Evolutionary conservation across 2,113 vertebrate species (phyloP).

Genomic region (Helogale parvula): DNA sequence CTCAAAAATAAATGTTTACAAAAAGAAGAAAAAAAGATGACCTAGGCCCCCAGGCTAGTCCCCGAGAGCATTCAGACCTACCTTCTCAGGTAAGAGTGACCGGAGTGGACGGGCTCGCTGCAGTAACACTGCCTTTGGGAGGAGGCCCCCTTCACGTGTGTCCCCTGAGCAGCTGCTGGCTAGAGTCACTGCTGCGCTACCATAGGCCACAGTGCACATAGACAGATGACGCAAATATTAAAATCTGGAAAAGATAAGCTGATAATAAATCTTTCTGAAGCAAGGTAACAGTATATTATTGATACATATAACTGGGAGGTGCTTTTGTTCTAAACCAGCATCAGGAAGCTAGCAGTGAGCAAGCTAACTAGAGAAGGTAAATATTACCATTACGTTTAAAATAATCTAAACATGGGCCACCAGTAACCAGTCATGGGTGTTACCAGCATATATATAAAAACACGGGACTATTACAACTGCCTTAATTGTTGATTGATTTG

Average conservation of each 20-base stretch:
- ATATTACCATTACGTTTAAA: slow-evolving; percentile 65
- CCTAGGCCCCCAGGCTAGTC: not conserved
- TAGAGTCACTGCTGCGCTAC: not conserved
- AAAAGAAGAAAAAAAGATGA: not conserved
- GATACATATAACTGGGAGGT: not conserved
- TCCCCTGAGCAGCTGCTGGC: not conserved
- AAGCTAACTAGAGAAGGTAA: slow-evolving; percentile 67
- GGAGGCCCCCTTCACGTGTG: not conserved
- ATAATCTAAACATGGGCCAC: not conserved
- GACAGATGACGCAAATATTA: slow-evolving; percentile 75
- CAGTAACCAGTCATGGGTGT: not conserved
- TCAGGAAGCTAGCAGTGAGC: slow-evolving; percentile 57
- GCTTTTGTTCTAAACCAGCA: slow-evolving; percentile 60
- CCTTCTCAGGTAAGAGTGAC: slow-evolving; percentile 34
- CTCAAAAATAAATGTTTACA: too few relatives aligned
- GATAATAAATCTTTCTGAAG: slow-evolving; percentile 77
- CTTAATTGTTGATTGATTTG: slow-evolving; percentile 18
- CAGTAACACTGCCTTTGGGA: fast-evolving
- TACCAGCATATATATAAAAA: slow-evolving; percentile 33
- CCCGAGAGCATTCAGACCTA: not conserved
- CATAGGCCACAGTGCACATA: slow-evolving; percentile 46
- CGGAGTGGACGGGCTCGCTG: fast-evolving
- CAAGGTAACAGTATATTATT: not conserved
- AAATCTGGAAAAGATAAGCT: slow-evolving; percentile 79
- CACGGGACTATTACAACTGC: not conserved